A percentile compares a stretch with the other conserved stretches of the same genome.
Conservation (phyloP, 1,140 invertebrate species). For the Aphelinus certus region DNA sequence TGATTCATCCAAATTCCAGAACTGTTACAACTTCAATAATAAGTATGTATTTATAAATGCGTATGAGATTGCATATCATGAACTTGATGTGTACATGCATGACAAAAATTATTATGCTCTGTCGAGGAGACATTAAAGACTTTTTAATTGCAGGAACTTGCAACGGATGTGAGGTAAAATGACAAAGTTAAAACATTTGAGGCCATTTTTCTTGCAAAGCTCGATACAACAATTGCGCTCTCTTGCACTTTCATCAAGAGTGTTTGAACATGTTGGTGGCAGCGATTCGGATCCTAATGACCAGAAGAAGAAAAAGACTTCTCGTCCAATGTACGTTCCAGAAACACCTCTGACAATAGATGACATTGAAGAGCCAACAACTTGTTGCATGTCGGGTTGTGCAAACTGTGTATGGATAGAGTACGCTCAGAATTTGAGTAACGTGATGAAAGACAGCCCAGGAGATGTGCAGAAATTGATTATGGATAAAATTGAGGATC, state of each 20-base stretch:
- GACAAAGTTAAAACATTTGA: slow-evolving; percentile 15
- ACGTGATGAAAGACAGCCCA: slow-evolving; percentile 74
- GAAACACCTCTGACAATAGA: not conserved
- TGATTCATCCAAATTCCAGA: too few species aligned
- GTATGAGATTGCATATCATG: too few species aligned
- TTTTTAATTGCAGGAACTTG: too few species aligned
- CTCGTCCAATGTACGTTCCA: not conserved
- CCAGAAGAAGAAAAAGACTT: slow-evolving; percentile 6
- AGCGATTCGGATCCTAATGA: not conserved
- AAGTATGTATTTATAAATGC: too few species aligned
- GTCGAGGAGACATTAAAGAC: too few species aligned
- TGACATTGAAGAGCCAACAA: slow-evolving; percentile 71
- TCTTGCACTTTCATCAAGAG: not conserved
- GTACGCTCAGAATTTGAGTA: slow-evolving; percentile 84
- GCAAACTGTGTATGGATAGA: slow-evolving; percentile 94
- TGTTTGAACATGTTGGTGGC: not conserved
- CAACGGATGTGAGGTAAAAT: not conserved
- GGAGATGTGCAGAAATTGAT: slow-evolving; percentile 78
- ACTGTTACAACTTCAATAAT: too few species aligned
- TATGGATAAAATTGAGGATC: slow-evolving; percentile 80
- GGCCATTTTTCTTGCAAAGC: not conserved
- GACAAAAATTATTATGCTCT: too few species aligned
- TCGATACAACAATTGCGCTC: not conserved
- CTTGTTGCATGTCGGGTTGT: slow-evolving; percentile 94
- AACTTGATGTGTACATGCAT: too few species aligned